phyloP scores from a whole-genome alignment of 2,888 invertebrate species.

The Acleris cristana region DNA sequence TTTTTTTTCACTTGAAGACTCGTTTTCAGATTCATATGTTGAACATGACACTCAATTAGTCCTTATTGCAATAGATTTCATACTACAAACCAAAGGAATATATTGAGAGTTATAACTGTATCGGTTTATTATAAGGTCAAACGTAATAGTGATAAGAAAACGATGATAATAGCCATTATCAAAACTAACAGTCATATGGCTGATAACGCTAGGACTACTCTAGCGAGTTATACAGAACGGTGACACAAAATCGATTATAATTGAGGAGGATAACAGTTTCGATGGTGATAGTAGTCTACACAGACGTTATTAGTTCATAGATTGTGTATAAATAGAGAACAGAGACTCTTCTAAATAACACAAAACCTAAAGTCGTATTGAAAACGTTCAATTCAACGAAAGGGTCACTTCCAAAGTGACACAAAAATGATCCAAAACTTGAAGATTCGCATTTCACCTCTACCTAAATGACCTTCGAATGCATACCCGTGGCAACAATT shows the following conservation, averaged over 20 bases:
- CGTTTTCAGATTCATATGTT: no score
- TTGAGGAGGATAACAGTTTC: not conserved
- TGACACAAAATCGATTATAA: not conserved
- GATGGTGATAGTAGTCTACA: no score
- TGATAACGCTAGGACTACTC: constrained; percentile 26
- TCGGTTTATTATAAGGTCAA: constrained; percentile 35
- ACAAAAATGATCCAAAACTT: constrained; percentile 36
- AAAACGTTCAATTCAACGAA: no score
- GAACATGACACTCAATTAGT: no score
- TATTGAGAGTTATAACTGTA: constrained; percentile 17
- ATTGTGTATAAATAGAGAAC: no score
- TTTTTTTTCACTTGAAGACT: no score
- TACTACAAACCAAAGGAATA: constrained; percentile 28
- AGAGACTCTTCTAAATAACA: no score
- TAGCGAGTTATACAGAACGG: constrained; percentile 5
- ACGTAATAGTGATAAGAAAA: constrained; percentile 28
- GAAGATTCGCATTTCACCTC: constrained; percentile 56
- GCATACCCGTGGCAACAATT: constrained; percentile 77
- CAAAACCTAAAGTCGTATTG: no score
- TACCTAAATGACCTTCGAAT: constrained; percentile 66
- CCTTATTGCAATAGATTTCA: no score
- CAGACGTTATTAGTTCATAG: no score
- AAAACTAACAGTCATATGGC: constrained; percentile 28
- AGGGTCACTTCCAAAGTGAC: no score
- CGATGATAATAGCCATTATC: constrained; percentile 30